Base-by-base conservation (phyloP, 2,113 vertebrate genomes). In the Calidris pygmaea region DNA sequence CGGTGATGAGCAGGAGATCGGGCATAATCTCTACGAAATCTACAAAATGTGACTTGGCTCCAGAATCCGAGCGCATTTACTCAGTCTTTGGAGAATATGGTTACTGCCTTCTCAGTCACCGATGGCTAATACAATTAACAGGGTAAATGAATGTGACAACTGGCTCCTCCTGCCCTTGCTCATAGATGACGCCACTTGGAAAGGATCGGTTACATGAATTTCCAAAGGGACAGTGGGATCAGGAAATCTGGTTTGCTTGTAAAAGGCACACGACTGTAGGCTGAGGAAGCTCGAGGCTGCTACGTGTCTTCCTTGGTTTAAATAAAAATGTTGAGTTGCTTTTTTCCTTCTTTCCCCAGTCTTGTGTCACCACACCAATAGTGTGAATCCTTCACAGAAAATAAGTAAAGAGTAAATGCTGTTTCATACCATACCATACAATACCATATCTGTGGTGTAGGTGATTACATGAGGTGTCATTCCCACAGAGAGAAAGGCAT, bases 21-120 rank as follows among this genome's bases (percentile, higher is more conserved):
- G 37, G 39, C 6, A 17, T 90, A 89, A 96, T 92, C 67, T 95
- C 86, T 84, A 43, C 1, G 0, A 89, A 92, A 86, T 81, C 76
- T 81, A 19, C 45, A 8, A 92, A 84, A 86, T 63, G 29, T 84
- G 68, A 71, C 58, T 87, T 83, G 85, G 73, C 68, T 94, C 27
- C 72, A 85, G 43, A 90, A 81, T 56, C 22, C 0, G 0, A 79
- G 34, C 1, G 0, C 29, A 19, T 87, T 78, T 75, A 37, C 43
- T 77, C 0, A 0, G 15, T 90, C 65, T 81, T 92, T 12, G 3
- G 48, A 95, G 85, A 87, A 32, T 82, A 81, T 90, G 58, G 30
- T 87, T 89, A 43, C 59, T 41, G 39, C 45, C 55, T 84, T 63
- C 45, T 86, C 48, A 73, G 65, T 58, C 52, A 65, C 52, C 12